Conservation (phyloP, 2,888 invertebrate species). For the Gymnoscelis rufifasciata region DNA sequence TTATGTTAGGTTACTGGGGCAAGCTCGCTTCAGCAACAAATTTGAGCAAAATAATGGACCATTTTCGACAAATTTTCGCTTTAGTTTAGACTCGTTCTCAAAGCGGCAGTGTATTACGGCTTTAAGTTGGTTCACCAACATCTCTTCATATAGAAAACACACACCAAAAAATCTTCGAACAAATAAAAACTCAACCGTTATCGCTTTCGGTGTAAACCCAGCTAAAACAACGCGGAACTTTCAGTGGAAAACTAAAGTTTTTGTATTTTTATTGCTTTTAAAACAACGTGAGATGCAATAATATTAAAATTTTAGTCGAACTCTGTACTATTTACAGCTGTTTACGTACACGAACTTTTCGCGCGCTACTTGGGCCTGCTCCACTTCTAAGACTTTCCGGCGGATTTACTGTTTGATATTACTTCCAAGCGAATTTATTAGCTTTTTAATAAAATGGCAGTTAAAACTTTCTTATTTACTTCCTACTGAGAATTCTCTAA, state of each 20-base stretch:
- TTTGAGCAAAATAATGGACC: no score
- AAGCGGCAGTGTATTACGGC: no score
- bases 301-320: constrained; percentile 63
- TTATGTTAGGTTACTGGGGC: no score
- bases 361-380: constrained; percentile 21
- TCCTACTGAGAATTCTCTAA: no score
- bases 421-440: constrained; percentile 15
- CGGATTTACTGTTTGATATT: constrained; percentile 25
- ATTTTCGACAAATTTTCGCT: no score
- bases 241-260: constrained; percentile 68
- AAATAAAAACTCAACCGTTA: no score
- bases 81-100: no score
- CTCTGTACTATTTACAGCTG: constrained; percentile 33
- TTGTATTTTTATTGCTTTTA: constrained; percentile 75
- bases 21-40: no score
- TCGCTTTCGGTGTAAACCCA: constrained; percentile 30
- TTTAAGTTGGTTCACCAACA: no score
- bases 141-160: no score
- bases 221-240: constrained; percentile 68
- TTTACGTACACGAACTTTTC: constrained; percentile 29
- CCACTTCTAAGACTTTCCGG: constrained; percentile 26
- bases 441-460: neutral
- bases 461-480: neutral
- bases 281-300: constrained; percentile 71
- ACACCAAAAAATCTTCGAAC: no score